Conservation (phyloP, 2,888 invertebrate species). For the Tenthredo distinguenda region DNA sequence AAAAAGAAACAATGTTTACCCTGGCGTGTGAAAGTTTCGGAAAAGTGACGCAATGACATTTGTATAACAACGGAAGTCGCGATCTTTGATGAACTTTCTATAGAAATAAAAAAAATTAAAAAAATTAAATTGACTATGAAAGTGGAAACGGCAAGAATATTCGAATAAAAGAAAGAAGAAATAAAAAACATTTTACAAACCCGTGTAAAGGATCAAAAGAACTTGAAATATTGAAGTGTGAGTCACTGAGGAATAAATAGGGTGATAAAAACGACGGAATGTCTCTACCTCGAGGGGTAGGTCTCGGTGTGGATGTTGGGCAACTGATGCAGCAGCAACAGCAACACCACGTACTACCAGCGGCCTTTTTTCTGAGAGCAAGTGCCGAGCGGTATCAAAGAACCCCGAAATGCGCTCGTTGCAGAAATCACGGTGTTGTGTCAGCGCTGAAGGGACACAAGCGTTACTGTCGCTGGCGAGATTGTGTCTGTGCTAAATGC, state of each 20-base stretch:
- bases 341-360: constrained; percentile 88
- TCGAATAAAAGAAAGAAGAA: not conserved
- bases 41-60: constrained; percentile 14
- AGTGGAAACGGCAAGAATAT: not conserved
- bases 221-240: not conserved
- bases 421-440: constrained; percentile 98
- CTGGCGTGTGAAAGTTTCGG: not conserved
- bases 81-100: not conserved
- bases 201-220: not conserved
- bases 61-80: not conserved
- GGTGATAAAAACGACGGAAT: constrained; percentile 76
- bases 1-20: not conserved
- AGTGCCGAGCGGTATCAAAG: constrained; percentile 94
- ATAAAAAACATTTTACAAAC: not conserved
- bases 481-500: constrained; percentile 99
- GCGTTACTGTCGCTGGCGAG: constrained; percentile 97
- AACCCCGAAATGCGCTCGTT: constrained; percentile 98
- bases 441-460: constrained; percentile 97
- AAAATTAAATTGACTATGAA: not conserved
- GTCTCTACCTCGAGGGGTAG: constrained; percentile 92
- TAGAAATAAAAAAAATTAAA: not conserved
- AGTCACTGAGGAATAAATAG: not conserved
- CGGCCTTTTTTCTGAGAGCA: constrained; percentile 92
- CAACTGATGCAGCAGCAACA: constrained; percentile 88
- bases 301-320: constrained; percentile 92